Conservation (phyloP, 30 jellyfish, hydroid and myxozoan genomes). For the Rhopilema esculentum region DNA sequence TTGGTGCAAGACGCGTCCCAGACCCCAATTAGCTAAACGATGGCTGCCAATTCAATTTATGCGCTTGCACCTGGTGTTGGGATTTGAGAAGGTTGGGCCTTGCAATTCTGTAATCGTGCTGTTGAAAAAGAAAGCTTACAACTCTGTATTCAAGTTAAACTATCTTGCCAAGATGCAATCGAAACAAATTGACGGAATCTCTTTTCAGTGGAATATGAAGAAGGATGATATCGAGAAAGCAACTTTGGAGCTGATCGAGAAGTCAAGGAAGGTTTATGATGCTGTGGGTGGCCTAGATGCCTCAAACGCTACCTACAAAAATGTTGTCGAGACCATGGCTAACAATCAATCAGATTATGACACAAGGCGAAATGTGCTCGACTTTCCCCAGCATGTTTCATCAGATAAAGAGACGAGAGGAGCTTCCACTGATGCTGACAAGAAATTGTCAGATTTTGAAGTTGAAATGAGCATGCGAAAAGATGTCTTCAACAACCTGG, state of each 20-base stretch:
- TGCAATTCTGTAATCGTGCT: not conserved
- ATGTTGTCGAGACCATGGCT: constrained; percentile 73
- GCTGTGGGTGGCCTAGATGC: constrained; percentile 58
- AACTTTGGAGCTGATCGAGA: constrained; percentile 54
- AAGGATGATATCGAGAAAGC: constrained; percentile 56
- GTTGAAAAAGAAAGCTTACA: not conserved
- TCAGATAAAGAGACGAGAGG: constrained; percentile 76
- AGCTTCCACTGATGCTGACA: constrained; percentile 91
- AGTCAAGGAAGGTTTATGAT: constrained; percentile 71
- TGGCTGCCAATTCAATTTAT: not conserved
- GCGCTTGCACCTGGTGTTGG: not conserved
- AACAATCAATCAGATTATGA: constrained; percentile 60
- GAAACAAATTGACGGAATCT: constrained; percentile 45
- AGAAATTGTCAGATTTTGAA: constrained; percentile 84
- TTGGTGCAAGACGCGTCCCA: not conserved
- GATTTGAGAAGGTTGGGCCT: not conserved
- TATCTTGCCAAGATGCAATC: constrained; percentile 21
- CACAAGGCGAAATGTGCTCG: constrained; percentile 74
- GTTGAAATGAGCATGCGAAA: constrained; percentile 96
- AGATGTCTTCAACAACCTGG: constrained; percentile 84
- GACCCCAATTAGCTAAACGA: not conserved
- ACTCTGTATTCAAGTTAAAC: not conserved
- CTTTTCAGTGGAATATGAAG: constrained; percentile 51
- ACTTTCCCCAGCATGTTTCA: constrained; percentile 91
- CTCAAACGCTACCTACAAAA: constrained; percentile 57